Conservation (phyloP, 2,888 invertebrate genomes). For the Epistrophe eligans region DNA sequence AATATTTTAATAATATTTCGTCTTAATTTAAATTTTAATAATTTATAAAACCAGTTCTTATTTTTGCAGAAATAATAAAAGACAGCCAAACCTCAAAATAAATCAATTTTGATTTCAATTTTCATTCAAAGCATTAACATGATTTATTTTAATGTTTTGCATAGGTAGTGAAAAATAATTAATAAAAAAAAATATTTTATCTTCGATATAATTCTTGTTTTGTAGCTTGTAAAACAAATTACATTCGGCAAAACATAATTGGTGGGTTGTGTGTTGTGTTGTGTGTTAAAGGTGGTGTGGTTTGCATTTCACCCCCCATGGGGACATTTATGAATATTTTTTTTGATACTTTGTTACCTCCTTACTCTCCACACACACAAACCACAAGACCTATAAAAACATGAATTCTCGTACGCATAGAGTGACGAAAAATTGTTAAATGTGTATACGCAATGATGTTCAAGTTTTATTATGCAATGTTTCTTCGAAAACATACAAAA, state of each 20-base stretch:
- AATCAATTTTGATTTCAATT: background rate
- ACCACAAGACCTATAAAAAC: background rate
- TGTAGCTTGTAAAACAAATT: slow-evolving; percentile 62
- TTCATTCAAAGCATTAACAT: background rate
- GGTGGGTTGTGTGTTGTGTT: slow-evolving; percentile 39
- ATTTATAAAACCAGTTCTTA: too few species aligned
- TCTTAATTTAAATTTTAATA: too few species aligned
- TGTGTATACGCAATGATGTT: slow-evolving; percentile 38
- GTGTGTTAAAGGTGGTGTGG: slow-evolving; percentile 44
- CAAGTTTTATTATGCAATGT: slow-evolving; percentile 64
- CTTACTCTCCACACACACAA: slow-evolving; percentile 10
- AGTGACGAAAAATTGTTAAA: slow-evolving; percentile 52
- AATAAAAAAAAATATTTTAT: slow-evolving; percentile 16
- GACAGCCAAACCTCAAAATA: background rate
- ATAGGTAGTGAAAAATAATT: background rate
- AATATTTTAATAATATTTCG: too few species aligned
- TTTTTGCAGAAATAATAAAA: background rate
- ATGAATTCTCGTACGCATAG: slow-evolving; percentile 22
- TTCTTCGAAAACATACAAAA: slow-evolving; percentile 38
- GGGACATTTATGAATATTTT: slow-evolving; percentile 51
- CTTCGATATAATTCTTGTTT: slow-evolving; percentile 54
- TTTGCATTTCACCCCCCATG: slow-evolving; percentile 61
- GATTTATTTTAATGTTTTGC: background rate
- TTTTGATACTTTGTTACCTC: slow-evolving; percentile 47
- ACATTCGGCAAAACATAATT: slow-evolving; percentile 53